A percentile compares a stretch with the other conserved stretches of the same genome.
Conservation (phyloP, 2,113 vertebrate genomes). For the Nicator chloris region DNA sequence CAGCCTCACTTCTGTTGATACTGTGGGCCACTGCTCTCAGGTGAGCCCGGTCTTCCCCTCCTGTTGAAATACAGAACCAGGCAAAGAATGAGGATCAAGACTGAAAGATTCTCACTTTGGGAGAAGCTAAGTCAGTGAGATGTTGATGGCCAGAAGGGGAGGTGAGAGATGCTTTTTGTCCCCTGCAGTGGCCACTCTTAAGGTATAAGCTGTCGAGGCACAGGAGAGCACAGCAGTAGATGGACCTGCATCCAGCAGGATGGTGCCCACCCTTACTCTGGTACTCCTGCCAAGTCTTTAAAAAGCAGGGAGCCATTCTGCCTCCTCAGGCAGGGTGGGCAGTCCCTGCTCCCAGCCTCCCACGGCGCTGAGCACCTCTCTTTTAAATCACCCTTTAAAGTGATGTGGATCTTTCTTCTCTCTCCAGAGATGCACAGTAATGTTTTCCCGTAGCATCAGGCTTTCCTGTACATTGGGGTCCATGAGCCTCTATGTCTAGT, state of each 20-base stretch:
- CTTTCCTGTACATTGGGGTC: not conserved
- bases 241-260: not conserved
- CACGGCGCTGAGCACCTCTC: accelerated
- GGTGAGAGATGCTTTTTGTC: not conserved
- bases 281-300: not conserved
- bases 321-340: not conserved
- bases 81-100: not conserved
- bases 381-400: not conserved
- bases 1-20: not conserved
- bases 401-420: not conserved
- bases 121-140: not conserved
- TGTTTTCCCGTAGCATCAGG: not conserved
- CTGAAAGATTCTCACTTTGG: not conserved
- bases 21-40: not conserved
- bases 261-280: accelerated
- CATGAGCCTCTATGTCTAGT: not conserved
- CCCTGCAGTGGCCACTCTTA: not conserved
- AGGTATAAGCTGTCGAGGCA: not conserved
- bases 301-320: not conserved
- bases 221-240: accelerated
- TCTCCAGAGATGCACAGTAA: not conserved
- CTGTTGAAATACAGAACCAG: not conserved
- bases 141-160: not conserved
- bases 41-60: not conserved
- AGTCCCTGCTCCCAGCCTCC: not conserved